These are phyloP conservation scores for Hylaea fasciaria DNA, from an alignment of 2,888 invertebrate genomes.

Conservation along the genomic window DNA sequence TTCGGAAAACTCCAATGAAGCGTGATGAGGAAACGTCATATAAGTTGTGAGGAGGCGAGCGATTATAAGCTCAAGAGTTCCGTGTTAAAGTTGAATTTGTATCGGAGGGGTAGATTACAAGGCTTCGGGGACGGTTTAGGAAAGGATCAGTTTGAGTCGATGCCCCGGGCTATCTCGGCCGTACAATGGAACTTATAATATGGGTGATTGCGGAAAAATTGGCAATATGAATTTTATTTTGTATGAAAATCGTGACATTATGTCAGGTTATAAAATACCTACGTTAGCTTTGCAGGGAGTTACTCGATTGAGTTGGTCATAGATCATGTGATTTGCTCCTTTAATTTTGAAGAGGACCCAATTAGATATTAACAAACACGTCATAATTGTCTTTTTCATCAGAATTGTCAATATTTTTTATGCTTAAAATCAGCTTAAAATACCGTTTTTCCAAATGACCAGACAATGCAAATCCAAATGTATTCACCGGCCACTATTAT, in stretches of 20 bases:
- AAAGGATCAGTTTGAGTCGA: constrained; percentile 76
- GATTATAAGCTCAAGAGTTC: constrained; percentile 66
- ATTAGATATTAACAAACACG: no score
- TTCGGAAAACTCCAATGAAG: constrained; percentile 48
- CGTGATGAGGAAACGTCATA: constrained; percentile 79
- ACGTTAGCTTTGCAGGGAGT: not conserved
- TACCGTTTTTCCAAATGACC: not conserved
- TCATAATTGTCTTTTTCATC: no score
- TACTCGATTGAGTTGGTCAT: no score
- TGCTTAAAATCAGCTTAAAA: not conserved
- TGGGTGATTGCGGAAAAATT: constrained; percentile 76
- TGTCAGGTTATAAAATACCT: not conserved
- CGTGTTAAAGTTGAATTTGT: constrained; percentile 60
- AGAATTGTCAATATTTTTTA: not conserved
- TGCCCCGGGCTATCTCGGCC: constrained; percentile 75
- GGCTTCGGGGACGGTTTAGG: constrained; percentile 68
- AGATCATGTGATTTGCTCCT: no score
- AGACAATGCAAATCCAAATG: constrained; percentile 31
- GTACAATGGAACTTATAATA: constrained; percentile 79
- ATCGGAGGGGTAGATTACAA: constrained; percentile 51
- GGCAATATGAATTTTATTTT: constrained; percentile 58
- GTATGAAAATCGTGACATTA: constrained; percentile 24
- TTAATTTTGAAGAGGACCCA: no score
- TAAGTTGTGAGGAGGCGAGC: constrained; percentile 62
- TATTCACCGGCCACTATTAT: constrained; percentile 49